These are phyloP conservation scores for Leptura quadrifasciata DNA, from an alignment of 2,888 invertebrate species.

Conservation along the genomic window DNA sequence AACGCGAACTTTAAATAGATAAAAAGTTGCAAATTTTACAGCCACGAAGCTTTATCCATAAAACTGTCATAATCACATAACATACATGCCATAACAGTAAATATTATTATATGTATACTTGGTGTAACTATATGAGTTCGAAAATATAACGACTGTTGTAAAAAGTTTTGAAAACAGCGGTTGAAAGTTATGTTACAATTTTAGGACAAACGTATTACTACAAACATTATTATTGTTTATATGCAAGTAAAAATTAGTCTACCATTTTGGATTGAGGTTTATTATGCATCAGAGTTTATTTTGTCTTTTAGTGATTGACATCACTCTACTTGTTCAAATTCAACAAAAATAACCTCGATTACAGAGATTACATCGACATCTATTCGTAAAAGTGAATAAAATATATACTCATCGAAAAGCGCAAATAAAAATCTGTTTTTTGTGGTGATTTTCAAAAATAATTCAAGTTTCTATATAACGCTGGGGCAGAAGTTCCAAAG, in stretches of 20 bases:
- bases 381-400: too few species aligned
- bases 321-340: too few species aligned
- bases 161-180: slow-evolving; percentile 31
- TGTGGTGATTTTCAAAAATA: too few species aligned
- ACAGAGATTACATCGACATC: too few species aligned
- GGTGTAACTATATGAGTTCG: slow-evolving; percentile 26
- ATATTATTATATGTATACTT: slow-evolving; percentile 36
- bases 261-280: not conserved
- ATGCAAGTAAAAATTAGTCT: not conserved
- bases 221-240: not conserved
- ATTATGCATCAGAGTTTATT: too few species aligned
- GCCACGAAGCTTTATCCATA: slow-evolving; percentile 21
- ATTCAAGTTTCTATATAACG: too few species aligned
- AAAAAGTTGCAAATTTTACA: slow-evolving; percentile 31
- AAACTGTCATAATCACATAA: slow-evolving; percentile 31
- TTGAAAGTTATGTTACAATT: slow-evolving; percentile 31
- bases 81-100: slow-evolving; percentile 35
- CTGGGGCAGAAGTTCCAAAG: too few species aligned
- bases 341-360: too few species aligned
- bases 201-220: slow-evolving; percentile 8
- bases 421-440: too few species aligned
- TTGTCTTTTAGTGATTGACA: too few species aligned
- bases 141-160: slow-evolving; percentile 34
- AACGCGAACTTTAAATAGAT: slow-evolving; percentile 4
- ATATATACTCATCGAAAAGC: too few species aligned